Evolutionary conservation across 2,888 invertebrate species (phyloP).

Genomic region (Heliconius charithonia): DNA sequence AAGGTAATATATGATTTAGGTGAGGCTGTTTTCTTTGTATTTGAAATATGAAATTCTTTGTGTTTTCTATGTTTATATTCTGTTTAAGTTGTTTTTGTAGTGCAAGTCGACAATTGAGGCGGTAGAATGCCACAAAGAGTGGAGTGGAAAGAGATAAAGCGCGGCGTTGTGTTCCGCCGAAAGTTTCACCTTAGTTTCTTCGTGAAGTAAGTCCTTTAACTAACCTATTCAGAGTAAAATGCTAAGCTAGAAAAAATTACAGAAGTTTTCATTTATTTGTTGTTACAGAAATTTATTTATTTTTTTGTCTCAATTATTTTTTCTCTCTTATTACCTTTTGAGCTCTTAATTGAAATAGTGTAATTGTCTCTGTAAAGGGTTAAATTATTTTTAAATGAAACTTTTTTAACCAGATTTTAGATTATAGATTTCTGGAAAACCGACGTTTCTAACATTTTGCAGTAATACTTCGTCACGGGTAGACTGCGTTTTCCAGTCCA

Average conservation of each 20-base stretch:
- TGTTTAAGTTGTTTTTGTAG: not conserved
- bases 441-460: too few species aligned
- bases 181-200: not conserved
- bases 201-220: too few species aligned
- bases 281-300: not conserved
- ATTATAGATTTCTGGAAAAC: too few species aligned
- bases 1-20: slow-evolving; percentile 32
- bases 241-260: not conserved
- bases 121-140: not conserved
- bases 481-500: too few species aligned
- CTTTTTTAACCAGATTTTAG: too few species aligned
- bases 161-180: not conserved
- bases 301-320: not conserved
- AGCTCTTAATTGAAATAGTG: not conserved
- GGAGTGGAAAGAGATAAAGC: too few species aligned
- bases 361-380: too few species aligned
- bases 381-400: too few species aligned
- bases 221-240: not conserved
- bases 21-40: not conserved
- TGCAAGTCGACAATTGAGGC: not conserved
- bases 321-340: not conserved
- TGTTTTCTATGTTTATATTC: not conserved
- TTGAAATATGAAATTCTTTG: not conserved
- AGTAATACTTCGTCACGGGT: too few species aligned
- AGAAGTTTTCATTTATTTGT: not conserved